Base-by-base conservation (phyloP, 2,888 invertebrate species). In the Argyresthia goedartella region DNA sequence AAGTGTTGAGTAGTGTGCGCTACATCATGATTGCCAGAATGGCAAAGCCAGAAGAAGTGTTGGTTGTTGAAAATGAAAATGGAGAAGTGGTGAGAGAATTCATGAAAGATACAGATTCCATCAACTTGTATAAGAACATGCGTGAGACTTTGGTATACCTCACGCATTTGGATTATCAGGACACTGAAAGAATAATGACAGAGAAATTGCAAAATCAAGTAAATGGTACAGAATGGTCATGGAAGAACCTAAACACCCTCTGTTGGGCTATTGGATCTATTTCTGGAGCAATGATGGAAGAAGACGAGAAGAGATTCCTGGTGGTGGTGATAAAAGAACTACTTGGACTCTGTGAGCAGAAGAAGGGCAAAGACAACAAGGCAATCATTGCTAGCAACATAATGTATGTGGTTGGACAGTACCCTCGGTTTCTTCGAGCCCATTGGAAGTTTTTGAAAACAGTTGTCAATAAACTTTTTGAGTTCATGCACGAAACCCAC, bases 391-490 rank as follows among this genome's bases (percentile, higher is more conserved):
- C 99, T 13, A 98, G 98, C 59, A 99, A 99, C 85, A 99, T 99
- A 58, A 99, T 99, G 99, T 99, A 99, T 84, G 99, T 99, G 55
- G 99, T 99, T 52, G 99, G 99, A 3, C 99, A 99, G 78, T 99
- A 99, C 86, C 99, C 99, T 46, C 88, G 99, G 55, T 99, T 99
- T 86, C 88, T 99, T 56, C 89, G 98, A 63, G 98, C 98, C n/a
- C 99, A 99, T 81, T 99, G 99, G 99, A 97, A 98, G 76, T 99
- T 99, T 84, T 89, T 99, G 58, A 99, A 99, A 89, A 99, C 99
- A 50, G 99, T 99, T 69, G 98, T 99, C 55, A 99, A 99, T 88
- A 99, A 99, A 88, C 90, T 99, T 53, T 99, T 99, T 87, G 99
- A 99, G 87, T 99, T 99, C 79, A 99, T 99, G 99, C 99, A 99